These are phyloP conservation scores for Corythaixoides concolor DNA, from an alignment of 2,113 vertebrate genomes.

Conservation along the genomic window DNA sequence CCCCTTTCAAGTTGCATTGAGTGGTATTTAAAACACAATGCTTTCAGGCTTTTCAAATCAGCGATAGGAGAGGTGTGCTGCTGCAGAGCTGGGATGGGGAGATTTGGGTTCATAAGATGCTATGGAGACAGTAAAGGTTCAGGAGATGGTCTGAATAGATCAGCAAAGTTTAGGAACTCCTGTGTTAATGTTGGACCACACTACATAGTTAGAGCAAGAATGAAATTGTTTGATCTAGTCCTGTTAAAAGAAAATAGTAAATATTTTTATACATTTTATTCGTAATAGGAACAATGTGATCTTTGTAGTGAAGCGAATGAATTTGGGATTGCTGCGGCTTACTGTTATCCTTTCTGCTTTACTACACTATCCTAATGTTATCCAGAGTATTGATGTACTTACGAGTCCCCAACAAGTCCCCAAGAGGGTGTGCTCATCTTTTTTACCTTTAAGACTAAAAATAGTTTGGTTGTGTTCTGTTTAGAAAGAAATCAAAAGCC, in stretches of 20 bases:
- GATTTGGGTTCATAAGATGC: fast-evolving
- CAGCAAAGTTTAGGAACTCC: neutral
- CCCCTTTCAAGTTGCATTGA: neutral
- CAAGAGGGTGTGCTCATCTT: neutral
- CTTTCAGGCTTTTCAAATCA: neutral
- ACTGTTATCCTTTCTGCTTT: neutral
- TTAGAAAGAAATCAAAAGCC: neutral
- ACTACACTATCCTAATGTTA: neutral
- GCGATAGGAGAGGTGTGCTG: neutral
- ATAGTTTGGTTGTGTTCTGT: neutral
- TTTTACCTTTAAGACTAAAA: neutral
- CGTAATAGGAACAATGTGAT: neutral
- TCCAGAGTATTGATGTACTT: neutral
- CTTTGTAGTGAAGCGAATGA: neutral
- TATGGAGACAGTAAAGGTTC: neutral
- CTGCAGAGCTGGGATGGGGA: neutral
- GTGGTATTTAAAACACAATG: neutral
- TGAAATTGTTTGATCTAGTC: neutral
- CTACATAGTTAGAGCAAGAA: neutral
- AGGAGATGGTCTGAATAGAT: neutral
- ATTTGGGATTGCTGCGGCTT: neutral
- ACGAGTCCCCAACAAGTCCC: neutral
- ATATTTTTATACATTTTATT: neutral
- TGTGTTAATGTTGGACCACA: neutral
- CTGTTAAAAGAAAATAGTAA: neutral